Conservation (phyloP, 2,797 vertebrate species). For the Platyrinchus mystaceus region DNA sequence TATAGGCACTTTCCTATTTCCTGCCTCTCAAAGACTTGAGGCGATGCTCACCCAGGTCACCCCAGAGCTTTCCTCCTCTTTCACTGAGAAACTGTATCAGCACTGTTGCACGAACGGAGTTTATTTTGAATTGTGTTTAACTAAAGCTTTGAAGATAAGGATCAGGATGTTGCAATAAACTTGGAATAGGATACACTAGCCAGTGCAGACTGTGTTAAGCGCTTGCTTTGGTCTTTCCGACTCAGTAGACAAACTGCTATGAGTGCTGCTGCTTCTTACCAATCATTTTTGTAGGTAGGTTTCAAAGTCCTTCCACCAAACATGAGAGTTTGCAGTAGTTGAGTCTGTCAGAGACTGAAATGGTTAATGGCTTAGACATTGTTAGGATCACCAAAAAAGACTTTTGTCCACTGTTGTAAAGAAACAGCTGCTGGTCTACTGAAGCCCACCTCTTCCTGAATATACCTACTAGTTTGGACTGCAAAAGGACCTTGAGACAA, state of each 20-base stretch:
- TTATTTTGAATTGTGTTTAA: constrained; percentile 23
- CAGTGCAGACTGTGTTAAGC: neutral
- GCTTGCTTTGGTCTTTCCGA: neutral
- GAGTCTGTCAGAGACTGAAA: neutral
- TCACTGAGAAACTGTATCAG: neutral
- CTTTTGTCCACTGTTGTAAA: neutral
- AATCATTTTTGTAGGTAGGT: neutral
- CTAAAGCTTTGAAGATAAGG: constrained; percentile 52
- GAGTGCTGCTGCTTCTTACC: neutral
- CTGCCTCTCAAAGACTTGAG: neutral
- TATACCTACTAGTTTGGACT: neutral
- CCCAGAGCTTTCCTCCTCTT: neutral
- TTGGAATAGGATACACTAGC: neutral
- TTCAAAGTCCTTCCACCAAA: neutral
- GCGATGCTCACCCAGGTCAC: fast-evolving
- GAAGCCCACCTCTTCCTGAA: neutral
- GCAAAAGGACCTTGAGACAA: neutral
- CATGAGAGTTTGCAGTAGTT: neutral
- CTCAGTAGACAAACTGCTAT: neutral
- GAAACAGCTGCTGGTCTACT: neutral
- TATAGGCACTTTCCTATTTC: neutral
- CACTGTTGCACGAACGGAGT: neutral
- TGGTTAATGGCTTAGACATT: neutral
- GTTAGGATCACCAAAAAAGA: neutral
- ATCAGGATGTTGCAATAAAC: constrained; percentile 44